phyloP scores from a whole-genome alignment of 2,797 vertebrate species.

The Mastacembelus armatus region DNA sequence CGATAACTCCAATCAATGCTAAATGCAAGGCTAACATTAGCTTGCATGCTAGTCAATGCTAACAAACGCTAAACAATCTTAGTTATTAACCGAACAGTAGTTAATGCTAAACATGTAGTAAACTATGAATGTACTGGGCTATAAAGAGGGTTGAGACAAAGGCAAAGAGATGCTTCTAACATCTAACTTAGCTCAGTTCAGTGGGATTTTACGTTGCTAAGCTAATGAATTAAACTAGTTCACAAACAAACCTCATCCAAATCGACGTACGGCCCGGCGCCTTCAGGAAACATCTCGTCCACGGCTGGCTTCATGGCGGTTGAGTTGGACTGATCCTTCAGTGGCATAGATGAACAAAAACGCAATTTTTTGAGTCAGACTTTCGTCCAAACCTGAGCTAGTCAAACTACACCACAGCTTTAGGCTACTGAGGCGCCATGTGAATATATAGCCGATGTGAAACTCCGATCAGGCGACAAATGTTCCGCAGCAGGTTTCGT shows the following conservation, averaged over 20 bases:
- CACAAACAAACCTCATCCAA: conserved; percentile 87
- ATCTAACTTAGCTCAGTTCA: not conserved
- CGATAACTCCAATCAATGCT: too few relatives aligned
- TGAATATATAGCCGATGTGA: not conserved
- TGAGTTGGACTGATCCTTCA: conserved; percentile 66
- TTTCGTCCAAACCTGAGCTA: not conserved
- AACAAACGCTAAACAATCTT: too few relatives aligned
- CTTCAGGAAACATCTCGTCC: conserved; percentile 96
- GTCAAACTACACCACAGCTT: not conserved
- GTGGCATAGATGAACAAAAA: conserved; percentile 50
- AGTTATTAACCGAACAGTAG: too few relatives aligned
- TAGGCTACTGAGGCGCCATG: not conserved
- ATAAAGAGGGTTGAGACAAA: too few relatives aligned
- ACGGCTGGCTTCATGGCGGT: conserved; percentile 91
- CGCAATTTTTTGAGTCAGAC: not conserved
- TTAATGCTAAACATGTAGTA: not conserved
- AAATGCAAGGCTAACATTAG: too few relatives aligned
- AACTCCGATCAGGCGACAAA: not conserved
- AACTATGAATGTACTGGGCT: too few relatives aligned
- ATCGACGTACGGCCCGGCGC: conserved; percentile 91
- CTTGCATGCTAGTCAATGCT: too few relatives aligned
- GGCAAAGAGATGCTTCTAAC: rapidly evolving
- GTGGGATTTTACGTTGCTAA: not conserved
- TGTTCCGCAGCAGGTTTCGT: not conserved
- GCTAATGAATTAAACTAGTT: not conserved